phyloP scores from a whole-genome alignment of 1,140 invertebrate species.

The Galleria mellonella region DNA sequence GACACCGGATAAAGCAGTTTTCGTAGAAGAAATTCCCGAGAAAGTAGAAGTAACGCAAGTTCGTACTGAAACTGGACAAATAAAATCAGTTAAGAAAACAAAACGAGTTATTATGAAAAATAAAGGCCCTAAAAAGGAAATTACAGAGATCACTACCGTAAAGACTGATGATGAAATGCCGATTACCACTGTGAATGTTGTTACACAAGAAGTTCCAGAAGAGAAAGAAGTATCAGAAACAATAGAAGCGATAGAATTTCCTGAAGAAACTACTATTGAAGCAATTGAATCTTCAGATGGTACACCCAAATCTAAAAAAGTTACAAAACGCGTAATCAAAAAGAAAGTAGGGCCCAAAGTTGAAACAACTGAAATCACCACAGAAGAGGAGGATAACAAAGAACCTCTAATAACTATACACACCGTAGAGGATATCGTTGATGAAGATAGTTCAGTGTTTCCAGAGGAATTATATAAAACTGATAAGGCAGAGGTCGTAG shows the following conservation, averaged over 20 bases:
- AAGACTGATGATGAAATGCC: conserved; percentile 45
- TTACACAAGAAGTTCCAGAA: not conserved
- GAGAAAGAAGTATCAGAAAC: too few species aligned
- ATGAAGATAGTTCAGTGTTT: conserved; percentile 37
- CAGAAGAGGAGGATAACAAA: conserved; percentile 29
- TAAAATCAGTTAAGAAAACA: conserved; percentile 8
- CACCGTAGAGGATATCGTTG: conserved; percentile 21
- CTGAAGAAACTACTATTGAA: conserved; percentile 17
- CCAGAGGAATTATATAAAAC: conserved; percentile 28
- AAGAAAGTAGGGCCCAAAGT: conserved; percentile 39
- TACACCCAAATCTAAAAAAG: conserved; percentile 42
- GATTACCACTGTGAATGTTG: conserved; percentile 24
- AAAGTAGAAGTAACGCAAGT: conserved; percentile 21
- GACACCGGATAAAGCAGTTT: not conserved
- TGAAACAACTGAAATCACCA: conserved; percentile 44
- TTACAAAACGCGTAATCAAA: conserved; percentile 42
- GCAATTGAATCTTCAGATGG: conserved; percentile 24
- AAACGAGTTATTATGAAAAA: conserved; percentile 30
- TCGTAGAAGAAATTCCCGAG: conserved; percentile 10
- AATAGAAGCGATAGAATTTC: conserved; percentile 23
- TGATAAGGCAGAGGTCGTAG: conserved; percentile 15
- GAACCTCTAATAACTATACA: conserved; percentile 9
- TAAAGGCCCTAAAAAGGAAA: conserved; percentile 47
- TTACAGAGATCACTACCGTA: conserved; percentile 61
- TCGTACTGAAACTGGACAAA: conserved; percentile 9